A percentile compares a stretch with the other conserved stretches of the same genome.
Conservation (phyloP, 1,140 invertebrate genomes). For the Drosophila persimilis region DNA sequence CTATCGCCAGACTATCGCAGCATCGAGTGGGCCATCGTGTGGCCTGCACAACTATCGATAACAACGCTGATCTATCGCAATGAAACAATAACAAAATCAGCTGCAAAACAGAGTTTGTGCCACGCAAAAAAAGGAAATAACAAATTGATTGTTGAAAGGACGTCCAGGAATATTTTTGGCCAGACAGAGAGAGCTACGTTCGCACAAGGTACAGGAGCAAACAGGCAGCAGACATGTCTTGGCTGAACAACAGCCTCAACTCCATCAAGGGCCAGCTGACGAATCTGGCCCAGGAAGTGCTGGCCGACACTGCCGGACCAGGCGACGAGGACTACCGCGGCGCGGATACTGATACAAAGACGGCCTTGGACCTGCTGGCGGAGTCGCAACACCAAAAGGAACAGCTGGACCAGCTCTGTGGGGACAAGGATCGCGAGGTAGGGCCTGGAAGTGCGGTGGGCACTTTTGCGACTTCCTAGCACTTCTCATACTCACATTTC, state of each 20-base stretch:
- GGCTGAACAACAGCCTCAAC: conserved; percentile 90
- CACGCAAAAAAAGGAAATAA: conserved; percentile 67
- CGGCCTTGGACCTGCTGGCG: conserved; percentile 77
- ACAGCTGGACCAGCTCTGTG: conserved; percentile 86
- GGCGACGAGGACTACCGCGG: conserved; percentile 72
- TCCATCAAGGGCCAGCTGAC: conserved; percentile 90
- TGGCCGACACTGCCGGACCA: conserved; percentile 84
- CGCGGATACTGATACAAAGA: conserved; percentile 50
- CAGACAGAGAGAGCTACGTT: conserved; percentile 3
- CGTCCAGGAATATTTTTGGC: background rate
- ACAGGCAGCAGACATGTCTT: conserved; percentile 85
- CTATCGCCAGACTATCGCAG: conserved; percentile 2
- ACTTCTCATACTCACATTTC: background rate
- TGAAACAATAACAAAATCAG: conserved; percentile 60
- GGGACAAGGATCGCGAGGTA: conserved; percentile 87
- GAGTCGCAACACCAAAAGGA: conserved; percentile 84
- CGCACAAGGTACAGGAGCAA: background rate
- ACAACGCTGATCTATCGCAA: background rate
- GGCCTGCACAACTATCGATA: conserved; percentile 19
- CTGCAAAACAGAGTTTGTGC: conserved; percentile 65
- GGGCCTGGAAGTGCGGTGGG: conserved; percentile 38
- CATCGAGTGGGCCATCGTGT: too few relatives aligned
- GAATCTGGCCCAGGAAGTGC: conserved; percentile 89
- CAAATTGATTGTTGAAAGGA: background rate
- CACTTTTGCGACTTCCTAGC: conserved; percentile 51